Evolutionary conservation across 1,140 invertebrate genomes (phyloP), one percentile per base, ranked within the genome.

Genomic region (Drosophila teissieri): DNA sequence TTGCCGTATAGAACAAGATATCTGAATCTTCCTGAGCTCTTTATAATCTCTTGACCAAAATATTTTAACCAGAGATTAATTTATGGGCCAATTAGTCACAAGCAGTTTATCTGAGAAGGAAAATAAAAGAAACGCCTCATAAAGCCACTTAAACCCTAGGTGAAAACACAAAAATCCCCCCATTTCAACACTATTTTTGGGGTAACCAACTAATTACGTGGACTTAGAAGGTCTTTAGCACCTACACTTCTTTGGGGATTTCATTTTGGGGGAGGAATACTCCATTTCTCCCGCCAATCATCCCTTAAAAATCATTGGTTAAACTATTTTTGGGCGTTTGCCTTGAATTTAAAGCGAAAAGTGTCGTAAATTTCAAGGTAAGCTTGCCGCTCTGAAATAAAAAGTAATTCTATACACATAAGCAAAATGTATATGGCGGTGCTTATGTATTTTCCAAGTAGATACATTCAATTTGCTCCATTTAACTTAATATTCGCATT

Each of bases 341-440:
- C 42, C 60, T 77, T 76, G 78, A 74, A 78, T 60, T 36, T 70
- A 64, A 78, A 81, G 46, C 53, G 54, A 78, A 85, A 70, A 67
- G 48, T 57, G 63, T 88, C 83, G 62, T 88, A 83, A 89, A 89
- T 80, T 88, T 83, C 70, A 83, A 89, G 79, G 83, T 86, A 67
- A 79, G 37, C 17, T 34, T 37, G 46, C 37, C 31, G n/a, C 10
- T 22, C 15, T 22, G 48, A 8, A 36, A 54, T 31, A 17, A 67
- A 37, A 62, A 11, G 42, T 39, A 42, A 34, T 36, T 62, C 15
- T 49, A 46, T 44, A 36, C 44, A 14, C 14, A 44, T 49, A 22
- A 19, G 11, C 7, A 22, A 31, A 40, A 1, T 64, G 17, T 42
- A 15, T 46, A 15, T 54, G n/a, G 27, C 14, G 12, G 7, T 54